These are phyloP conservation scores for Gopherus evgoodei DNA, from an alignment of 2,113 vertebrate species.

Conservation along the genomic window DNA sequence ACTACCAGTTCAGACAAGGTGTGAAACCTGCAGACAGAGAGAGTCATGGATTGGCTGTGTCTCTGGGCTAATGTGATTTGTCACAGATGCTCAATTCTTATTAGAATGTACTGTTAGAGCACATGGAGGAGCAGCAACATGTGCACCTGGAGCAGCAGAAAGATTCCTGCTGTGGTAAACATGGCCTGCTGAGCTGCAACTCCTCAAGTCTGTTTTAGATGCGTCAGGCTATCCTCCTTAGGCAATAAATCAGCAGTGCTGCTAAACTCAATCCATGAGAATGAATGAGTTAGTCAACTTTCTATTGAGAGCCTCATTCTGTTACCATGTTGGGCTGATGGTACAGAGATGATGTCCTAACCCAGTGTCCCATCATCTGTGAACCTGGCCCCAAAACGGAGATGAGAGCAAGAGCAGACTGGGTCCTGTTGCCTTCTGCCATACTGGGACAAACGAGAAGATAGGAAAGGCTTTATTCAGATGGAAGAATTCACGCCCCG, in stretches of 20 bases:
- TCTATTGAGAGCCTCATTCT: background rate
- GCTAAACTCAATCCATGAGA: background rate
- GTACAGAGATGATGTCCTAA: background rate
- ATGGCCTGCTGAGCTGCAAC: fast-evolving
- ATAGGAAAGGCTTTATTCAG: background rate
- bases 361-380: background rate
- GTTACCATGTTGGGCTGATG: background rate
- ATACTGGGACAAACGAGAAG: background rate
- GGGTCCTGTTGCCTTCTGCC: background rate
- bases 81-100: background rate
- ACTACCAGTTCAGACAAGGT: background rate
- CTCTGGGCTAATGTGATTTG: background rate
- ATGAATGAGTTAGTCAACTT: background rate
- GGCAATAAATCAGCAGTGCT: background rate
- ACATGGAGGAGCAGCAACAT: background rate
- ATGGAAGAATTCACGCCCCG: background rate
- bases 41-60: background rate
- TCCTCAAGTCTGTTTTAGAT: background rate
- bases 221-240: background rate
- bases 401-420: background rate
- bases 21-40: background rate
- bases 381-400: no score
- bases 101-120: background rate
- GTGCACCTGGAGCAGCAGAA: background rate
- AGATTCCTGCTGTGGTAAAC: fast-evolving